Base-by-base conservation (phyloP, 2,797 vertebrate genomes). In the Melanotaenia maccullochi region DNA sequence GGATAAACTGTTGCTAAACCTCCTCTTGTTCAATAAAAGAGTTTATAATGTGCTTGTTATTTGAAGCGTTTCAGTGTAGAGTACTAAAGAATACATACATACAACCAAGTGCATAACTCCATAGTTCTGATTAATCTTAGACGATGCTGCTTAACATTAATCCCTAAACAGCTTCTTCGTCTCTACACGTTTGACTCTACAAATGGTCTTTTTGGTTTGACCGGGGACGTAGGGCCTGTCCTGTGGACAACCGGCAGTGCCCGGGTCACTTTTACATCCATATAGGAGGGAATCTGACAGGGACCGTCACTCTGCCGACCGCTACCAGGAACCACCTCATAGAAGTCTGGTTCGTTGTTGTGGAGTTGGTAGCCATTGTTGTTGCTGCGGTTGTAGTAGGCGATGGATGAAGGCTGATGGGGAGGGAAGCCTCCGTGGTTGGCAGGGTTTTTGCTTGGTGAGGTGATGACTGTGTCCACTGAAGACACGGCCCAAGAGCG, bases 121-220 rank as follows among this genome's bases (percentile, higher is more conserved):
- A 64, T 2, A 61, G 22, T 16, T 12, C 25, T 20, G 9, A 6
- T 60, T n/a, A 20, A 30, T 56, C 56, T 35, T 62, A 20, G 49
- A 47, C 52, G 22, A 54, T 20, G 30, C 60, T 4, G 60, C 42
- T 63, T 57, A 47, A 42, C n/a, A 4, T 16, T n/a, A 61, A 73
- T 4, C 66, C 66, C 42, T 33, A 2, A 49, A 36, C 8, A 16
- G 25, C 13, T 30, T 60, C 22, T 12, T 68, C 5, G 5, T 42
- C 83, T 95, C 91, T 92, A 99, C 87, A 99, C 98, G 76, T 99
- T 99, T 82, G 98, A 99, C 94, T 99, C 98, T 81, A 99, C 97
- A 90, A 99, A 99, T 33, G 98, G 97, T 96, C 97, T 97, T 96
- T 99, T 99, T 96, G 97, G 97, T 97, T 99, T 99, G 94, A 99